These are phyloP conservation scores for Silvanus unidentatus DNA, from an alignment of 2,888 invertebrate species.

Conservation along the genomic window DNA sequence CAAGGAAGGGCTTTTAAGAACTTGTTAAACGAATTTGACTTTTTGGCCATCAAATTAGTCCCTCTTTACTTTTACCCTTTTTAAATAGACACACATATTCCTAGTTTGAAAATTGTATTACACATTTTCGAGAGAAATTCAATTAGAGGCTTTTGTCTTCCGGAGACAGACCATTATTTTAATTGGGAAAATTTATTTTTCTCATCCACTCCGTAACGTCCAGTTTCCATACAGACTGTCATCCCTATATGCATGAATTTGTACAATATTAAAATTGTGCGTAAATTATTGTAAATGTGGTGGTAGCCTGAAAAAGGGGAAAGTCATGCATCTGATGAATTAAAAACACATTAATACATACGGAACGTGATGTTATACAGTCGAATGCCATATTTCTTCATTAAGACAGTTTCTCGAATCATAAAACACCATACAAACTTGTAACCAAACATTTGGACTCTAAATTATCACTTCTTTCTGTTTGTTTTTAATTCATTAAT, in stretches of 20 bases:
- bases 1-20: too few species aligned
- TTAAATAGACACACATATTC: too few species aligned
- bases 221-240: not conserved
- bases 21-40: too few species aligned
- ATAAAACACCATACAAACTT: not conserved
- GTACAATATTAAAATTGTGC: not conserved
- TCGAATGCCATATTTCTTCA: slow-evolving; percentile 2
- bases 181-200: slow-evolving; percentile 6
- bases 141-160: not conserved
- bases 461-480: slow-evolving; percentile 5
- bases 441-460: slow-evolving; percentile 2
- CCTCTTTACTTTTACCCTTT: too few species aligned
- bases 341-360: slow-evolving; percentile 5
- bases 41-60: too few species aligned
- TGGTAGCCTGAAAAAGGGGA: not conserved
- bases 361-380: slow-evolving; percentile 2
- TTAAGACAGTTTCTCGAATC: slow-evolving; percentile 1
- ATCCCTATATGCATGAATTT: too few species aligned
- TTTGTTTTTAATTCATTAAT: slow-evolving; percentile 4
- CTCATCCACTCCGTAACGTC: not conserved
- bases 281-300: slow-evolving; percentile 5
- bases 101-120: slow-evolving; percentile 1
- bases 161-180: slow-evolving; percentile 1
- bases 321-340: slow-evolving; percentile 5
- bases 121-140: not conserved